These are phyloP conservation scores for Manis crassicaudata DNA, from an alignment of 2,797 vertebrate species.

Conservation along the genomic window DNA sequence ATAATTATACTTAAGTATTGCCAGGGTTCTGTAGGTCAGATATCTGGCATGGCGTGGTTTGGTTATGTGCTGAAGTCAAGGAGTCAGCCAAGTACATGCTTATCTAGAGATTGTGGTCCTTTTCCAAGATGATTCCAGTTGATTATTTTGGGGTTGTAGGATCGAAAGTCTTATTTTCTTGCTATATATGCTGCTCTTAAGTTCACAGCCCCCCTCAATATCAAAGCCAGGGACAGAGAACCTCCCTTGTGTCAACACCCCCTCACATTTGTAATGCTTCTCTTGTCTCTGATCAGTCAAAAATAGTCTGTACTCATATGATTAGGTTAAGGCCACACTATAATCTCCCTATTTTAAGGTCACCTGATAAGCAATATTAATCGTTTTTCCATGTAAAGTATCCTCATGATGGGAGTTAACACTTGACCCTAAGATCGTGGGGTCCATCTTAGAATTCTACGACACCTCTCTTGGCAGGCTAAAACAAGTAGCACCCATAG, in stretches of 20 bases:
- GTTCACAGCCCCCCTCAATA: background rate
- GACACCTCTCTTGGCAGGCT: background rate
- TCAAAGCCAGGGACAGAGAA: background rate
- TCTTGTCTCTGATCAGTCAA: background rate
- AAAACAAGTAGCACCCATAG: background rate
- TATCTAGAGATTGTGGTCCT: background rate
- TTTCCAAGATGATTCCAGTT: background rate
- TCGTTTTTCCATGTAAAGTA: background rate
- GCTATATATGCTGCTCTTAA: background rate
- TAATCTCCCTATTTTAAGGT: background rate
- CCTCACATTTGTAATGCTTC: background rate
- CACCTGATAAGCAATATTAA: background rate
- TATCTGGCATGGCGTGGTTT: background rate
- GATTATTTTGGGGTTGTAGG: background rate
- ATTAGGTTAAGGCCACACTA: background rate
- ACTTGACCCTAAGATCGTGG: background rate
- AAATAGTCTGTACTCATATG: background rate
- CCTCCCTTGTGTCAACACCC: background rate
- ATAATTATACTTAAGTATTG: background rate
- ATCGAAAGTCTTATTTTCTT: background rate
- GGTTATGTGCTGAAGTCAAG: background rate
- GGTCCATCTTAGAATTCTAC: background rate
- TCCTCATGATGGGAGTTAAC: background rate
- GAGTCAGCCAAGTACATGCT: background rate
- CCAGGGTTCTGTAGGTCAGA: background rate